Evolutionary conservation across 2,797 vertebrate genomes (phyloP), one percentile per base, ranked within the genome.

Genomic region (Mormyrops attenuatus): DNA sequence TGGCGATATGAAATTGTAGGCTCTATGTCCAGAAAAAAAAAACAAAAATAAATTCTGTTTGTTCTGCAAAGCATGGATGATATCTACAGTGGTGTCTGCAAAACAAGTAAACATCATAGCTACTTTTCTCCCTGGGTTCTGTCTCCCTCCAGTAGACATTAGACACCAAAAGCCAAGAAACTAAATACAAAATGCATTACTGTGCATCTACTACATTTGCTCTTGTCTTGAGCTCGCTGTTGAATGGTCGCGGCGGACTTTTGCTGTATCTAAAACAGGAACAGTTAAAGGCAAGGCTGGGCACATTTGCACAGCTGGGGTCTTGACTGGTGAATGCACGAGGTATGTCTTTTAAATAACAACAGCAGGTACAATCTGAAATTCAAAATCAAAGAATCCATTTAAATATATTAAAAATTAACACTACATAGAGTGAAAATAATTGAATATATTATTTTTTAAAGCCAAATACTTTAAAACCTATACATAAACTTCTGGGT

Each of bases 351-450:
- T 82, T 82, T 44, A 47, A 82, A 15, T 44, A 82, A 73, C 13
- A 73, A 73, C 66, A 73, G 66, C 66, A 73, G 66, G 30, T 73
- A 73, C 13, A 73, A 73, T 73, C 66, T 73, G 66, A 73, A 73
- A 38, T 73, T 47, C 77, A 20, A 82, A 82, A 82, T 82, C 41
- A 8, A 82, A 82, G 17, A 82, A 82, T 44, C n/a, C 6, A n/a
- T 41, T 82, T 82, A 82, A 82, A 82, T 82, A 82, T 82, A 47
- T 82, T 82, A 82, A 82, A 41, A 82, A 47, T 44, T 8, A 41
- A 41, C 73, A 80, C 73, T 80, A 44, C 20, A 80, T n/a, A 44
- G 41, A 80, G 8, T 80, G 73, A 82, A 80, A 82, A 82, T n/a
- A 20, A 47, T n/a, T n/a, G 7, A 82, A 44, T 80, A 47, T 80